Percentiles rank a stretch among this genome's conserved stretches.
Conservation (phyloP, 2,888 invertebrate species). For the Candidula unifasciata region DNA sequence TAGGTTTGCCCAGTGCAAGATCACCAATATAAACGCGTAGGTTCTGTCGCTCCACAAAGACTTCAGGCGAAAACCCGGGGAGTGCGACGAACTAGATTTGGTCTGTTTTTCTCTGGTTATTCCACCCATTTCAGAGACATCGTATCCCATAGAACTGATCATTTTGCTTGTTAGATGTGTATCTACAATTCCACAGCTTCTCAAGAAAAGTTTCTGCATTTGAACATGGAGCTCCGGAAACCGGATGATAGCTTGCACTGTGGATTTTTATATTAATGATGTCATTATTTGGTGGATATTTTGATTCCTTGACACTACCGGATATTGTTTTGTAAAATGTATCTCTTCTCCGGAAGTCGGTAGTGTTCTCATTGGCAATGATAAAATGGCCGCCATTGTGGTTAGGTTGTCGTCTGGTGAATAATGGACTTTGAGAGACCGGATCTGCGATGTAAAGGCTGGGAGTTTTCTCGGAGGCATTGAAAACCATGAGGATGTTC, state of each 20-base stretch:
- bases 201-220: background rate
- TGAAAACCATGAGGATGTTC: background rate
- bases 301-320: background rate
- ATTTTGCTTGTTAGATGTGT: background rate
- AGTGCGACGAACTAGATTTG: background rate
- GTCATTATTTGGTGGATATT: background rate
- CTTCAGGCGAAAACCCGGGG: background rate
- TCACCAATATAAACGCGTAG: background rate
- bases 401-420: background rate
- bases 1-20: conserved; percentile 2
- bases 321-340: background rate
- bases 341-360: conserved; percentile 5
- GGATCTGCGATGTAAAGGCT: background rate
- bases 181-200: background rate
- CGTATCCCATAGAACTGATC: conserved; percentile 16
- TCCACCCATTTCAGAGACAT: background rate
- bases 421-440: background rate
- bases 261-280: too few relatives aligned
- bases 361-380: too few relatives aligned
- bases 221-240: background rate
- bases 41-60: conserved; percentile 26
- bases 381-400: too few relatives aligned
- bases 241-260: background rate
- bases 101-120: too few relatives aligned
- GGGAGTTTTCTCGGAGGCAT: background rate